Evolutionary conservation across 2,113 vertebrate species (phyloP).

Genomic region (Leucopsar rothschildi): DNA sequence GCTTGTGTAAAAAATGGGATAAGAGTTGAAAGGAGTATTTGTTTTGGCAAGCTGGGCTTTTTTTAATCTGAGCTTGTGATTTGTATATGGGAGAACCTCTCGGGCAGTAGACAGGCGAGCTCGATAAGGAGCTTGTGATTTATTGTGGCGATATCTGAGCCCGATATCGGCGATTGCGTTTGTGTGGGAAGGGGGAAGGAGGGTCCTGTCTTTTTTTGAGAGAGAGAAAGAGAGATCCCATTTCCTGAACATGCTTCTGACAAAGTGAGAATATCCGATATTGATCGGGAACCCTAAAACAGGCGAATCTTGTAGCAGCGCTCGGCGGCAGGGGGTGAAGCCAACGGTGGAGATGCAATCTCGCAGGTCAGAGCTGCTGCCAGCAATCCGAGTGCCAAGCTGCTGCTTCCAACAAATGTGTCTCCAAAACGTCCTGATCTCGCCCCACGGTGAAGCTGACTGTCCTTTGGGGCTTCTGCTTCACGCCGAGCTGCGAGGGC

Average conservation of each 20-base stretch:
- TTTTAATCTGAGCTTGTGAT: conserved; percentile 13
- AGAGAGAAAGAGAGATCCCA: conserved; percentile 4
- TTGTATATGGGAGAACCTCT: conserved; percentile 43
- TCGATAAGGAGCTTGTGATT: conserved; percentile 16
- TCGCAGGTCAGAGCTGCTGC: conserved; percentile 61
- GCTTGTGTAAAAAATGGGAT: background rate
- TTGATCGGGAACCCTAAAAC: conserved; percentile 33
- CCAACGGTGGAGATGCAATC: conserved; percentile 57
- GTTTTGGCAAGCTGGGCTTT: conserved; percentile 33
- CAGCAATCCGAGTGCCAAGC: conserved; percentile 52
- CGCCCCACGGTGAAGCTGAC: background rate
- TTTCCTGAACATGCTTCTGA: conserved; percentile 48
- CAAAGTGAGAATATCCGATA: conserved; percentile 8
- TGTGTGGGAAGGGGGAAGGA: background rate
- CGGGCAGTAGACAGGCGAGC: background rate
- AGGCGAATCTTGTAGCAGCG: background rate
- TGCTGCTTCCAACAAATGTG: conserved; percentile 49
- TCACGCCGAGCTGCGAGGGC: background rate
- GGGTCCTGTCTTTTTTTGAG: background rate
- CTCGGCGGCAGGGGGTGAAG: conserved; percentile 37
- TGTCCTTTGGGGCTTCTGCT: conserved; percentile 13
- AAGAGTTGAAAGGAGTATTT: conserved; percentile 38
- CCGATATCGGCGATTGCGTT: background rate
- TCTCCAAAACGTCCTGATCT: conserved; percentile 50
- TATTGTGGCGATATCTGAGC: conserved; percentile 16